These are phyloP conservation scores for Silurus meridionalis DNA, from an alignment of 2,113 vertebrate species.

Conservation along the genomic window DNA sequence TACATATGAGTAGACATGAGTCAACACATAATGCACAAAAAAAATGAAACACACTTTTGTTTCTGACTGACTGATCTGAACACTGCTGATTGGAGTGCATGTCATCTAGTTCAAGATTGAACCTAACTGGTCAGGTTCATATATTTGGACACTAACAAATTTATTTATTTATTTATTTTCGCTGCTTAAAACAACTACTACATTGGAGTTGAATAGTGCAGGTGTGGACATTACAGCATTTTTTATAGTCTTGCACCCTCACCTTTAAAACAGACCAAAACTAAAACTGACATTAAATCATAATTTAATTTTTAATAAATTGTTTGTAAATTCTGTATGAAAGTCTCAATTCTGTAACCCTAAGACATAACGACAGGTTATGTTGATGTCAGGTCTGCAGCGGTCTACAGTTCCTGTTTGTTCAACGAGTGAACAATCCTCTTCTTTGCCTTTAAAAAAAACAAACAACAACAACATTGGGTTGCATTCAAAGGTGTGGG, in stretches of 20 bases:
- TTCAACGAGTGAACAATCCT: not conserved
- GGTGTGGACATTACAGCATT: not conserved
- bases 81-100: not conserved
- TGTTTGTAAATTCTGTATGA: not conserved
- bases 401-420: not conserved
- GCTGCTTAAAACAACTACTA: not conserved
- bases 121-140: not conserved
- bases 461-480: not conserved
- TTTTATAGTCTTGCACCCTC: not conserved
- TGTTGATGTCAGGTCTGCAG: not conserved
- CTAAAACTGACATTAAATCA: not conserved
- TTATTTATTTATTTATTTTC: not conserved
- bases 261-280: too few species aligned
- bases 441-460: not conserved
- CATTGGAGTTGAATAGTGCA: not conserved
- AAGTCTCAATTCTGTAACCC: not conserved
- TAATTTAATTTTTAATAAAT: not conserved
- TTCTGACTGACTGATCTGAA: not conserved
- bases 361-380: not conserved
- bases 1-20: not conserved
- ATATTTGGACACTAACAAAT: not conserved
- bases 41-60: not conserved
- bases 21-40: not conserved
- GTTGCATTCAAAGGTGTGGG: not conserved
- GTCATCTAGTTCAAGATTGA: not conserved